Conservation (phyloP, 2,888 invertebrate species). For the Nowickia ferox region DNA sequence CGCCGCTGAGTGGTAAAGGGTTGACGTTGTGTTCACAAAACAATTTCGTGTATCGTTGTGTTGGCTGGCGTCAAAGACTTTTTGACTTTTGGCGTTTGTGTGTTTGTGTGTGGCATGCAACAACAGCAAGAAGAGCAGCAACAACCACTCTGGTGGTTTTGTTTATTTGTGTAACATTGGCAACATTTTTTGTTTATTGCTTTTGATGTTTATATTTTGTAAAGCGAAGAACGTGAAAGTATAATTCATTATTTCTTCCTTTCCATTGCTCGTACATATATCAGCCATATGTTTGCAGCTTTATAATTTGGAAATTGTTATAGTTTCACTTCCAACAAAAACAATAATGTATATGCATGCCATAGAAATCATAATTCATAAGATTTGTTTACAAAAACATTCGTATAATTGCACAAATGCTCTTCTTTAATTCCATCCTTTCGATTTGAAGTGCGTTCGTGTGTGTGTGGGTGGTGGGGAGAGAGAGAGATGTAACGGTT, state of each 20-base stretch:
- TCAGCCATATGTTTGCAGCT: slow-evolving; percentile 69
- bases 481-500: slow-evolving; percentile 2
- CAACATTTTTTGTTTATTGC: slow-evolving; percentile 72
- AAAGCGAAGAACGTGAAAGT: slow-evolving; percentile 23
- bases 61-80: slow-evolving; percentile 72
- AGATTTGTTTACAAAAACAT: slow-evolving; percentile 50
- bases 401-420: slow-evolving; percentile 43
- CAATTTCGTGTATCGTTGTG: slow-evolving; percentile 53
- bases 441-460: neutral
- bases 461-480: neutral
- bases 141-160: slow-evolving; percentile 71
- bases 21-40: slow-evolving; percentile 48
- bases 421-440: slow-evolving; percentile 3
- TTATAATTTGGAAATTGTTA: slow-evolving; percentile 45
- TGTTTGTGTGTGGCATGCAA: slow-evolving; percentile 50
- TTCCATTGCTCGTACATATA: neutral
- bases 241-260: slow-evolving; percentile 19
- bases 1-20: slow-evolving; percentile 33
- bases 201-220: slow-evolving; percentile 70
- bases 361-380: slow-evolving; percentile 63
- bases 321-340: slow-evolving; percentile 52
- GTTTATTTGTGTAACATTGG: slow-evolving; percentile 71
- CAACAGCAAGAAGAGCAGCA: slow-evolving; percentile 42
- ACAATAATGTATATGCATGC: slow-evolving; percentile 21
- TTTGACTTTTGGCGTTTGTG: slow-evolving; percentile 73